These are phyloP conservation scores for Delichon dasypus DNA, from an alignment of 2,797 vertebrate species.

Conservation along the genomic window DNA sequence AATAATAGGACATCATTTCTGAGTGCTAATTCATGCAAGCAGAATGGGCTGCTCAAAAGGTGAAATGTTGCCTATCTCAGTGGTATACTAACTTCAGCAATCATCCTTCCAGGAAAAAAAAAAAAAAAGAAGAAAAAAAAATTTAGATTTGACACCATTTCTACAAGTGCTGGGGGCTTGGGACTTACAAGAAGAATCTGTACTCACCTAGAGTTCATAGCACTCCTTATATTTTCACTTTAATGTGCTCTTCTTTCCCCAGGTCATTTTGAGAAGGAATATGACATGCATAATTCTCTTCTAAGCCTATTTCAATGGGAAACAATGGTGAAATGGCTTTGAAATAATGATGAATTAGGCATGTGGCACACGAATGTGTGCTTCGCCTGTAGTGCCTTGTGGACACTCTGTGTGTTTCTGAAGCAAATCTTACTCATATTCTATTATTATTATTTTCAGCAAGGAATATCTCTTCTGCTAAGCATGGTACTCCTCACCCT, in stretches of 20 bases:
- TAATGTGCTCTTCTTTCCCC: not conserved
- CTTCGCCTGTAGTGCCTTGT: not conserved
- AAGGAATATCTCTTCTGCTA: not conserved
- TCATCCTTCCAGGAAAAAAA: not conserved
- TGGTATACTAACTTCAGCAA: not conserved
- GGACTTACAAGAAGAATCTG: not conserved
- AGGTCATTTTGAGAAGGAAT: constrained; percentile 21
- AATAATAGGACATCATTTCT: not conserved
- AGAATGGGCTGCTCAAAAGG: not conserved
- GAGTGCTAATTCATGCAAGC: not conserved
- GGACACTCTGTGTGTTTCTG: not conserved
- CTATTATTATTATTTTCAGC: not conserved
- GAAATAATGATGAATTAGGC: constrained; percentile 46
- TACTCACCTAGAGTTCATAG: not conserved
- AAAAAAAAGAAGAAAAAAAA: not conserved
- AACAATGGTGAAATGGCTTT: constrained; percentile 54
- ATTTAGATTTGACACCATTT: not conserved
- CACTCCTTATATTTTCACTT: not conserved
- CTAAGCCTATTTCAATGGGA: constrained; percentile 36
- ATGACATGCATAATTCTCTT: not conserved
- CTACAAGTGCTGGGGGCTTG: not conserved
- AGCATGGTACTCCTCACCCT: not conserved
- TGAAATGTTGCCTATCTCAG: not conserved
- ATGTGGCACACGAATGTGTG: constrained; percentile 29
- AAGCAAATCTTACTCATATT: not conserved